Percentiles rank a stretch among this genome's conserved stretches.
Conservation (phyloP, 2,888 invertebrate genomes). For the Blastobasis adustella region DNA sequence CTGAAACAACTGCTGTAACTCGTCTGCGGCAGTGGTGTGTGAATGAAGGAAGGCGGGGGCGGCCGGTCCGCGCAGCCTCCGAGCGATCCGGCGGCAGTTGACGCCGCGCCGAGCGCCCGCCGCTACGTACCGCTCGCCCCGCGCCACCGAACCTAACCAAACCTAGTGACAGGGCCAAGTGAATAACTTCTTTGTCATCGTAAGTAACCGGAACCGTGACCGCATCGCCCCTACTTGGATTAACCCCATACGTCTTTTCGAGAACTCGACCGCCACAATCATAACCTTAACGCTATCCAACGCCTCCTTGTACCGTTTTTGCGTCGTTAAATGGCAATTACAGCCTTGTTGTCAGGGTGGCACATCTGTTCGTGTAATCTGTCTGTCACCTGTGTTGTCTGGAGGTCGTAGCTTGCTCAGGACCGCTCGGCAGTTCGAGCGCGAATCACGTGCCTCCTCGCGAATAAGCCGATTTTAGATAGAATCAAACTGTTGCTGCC, state of each 20-base stretch:
- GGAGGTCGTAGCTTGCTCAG: conserved; percentile 50
- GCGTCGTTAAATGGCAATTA: conserved; percentile 43
- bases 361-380: conserved; percentile 30
- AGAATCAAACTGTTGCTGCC: too few species aligned
- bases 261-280: conserved; percentile 23
- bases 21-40: conserved; percentile 20
- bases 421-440: conserved; percentile 35
- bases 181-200: conserved; percentile 42
- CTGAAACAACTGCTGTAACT: background rate
- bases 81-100: conserved; percentile 56
- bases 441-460: conserved; percentile 42
- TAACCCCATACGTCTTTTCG: conserved; percentile 36
- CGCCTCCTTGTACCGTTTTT: conserved; percentile 26
- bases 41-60: conserved; percentile 69
- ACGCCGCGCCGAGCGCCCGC: conserved; percentile 55
- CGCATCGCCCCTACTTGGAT: conserved; percentile 5
- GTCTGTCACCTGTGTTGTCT: conserved; percentile 55
- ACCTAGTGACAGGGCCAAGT: conserved; percentile 47
- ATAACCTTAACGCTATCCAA: conserved; percentile 11
- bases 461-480: conserved; percentile 2
- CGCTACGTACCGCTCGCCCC: conserved; percentile 43
- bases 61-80: conserved; percentile 64
- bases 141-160: conserved; percentile 34
- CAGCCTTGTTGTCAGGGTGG: conserved; percentile 24
- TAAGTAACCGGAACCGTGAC: conserved; percentile 38